Conservation (phyloP, 2,888 invertebrate species). For the Drosophila ezoana region DNA sequence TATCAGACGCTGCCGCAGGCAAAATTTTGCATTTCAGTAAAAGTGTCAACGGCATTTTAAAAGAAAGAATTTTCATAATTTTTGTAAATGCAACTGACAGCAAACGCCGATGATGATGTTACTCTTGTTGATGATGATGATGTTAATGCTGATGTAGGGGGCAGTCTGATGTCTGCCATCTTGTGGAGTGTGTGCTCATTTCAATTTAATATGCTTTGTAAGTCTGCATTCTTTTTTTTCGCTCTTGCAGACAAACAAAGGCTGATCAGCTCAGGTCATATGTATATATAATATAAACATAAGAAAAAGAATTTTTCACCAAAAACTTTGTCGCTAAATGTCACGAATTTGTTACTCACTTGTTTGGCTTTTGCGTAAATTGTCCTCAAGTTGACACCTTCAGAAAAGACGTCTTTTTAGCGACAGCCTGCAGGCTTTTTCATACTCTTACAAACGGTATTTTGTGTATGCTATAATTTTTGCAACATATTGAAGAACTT, state of each 20-base stretch:
- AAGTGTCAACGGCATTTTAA: conserved; percentile 58
- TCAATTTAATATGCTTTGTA: conserved; percentile 32
- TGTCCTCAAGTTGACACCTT: conserved; percentile 29
- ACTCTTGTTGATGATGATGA: background rate
- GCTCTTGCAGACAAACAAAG: conserved; percentile 22
- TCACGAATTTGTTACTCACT: conserved; percentile 20
- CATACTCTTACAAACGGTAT: background rate
- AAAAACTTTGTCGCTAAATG: conserved; percentile 28
- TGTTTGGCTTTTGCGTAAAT: conserved; percentile 20
- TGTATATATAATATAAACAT: conserved; percentile 4
- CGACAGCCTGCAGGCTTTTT: background rate
- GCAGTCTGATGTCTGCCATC: conserved; percentile 3
- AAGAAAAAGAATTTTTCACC: background rate
- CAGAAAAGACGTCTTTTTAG: background rate
- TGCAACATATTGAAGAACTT: background rate
- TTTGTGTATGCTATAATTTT: background rate
- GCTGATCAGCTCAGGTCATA: conserved; percentile 14
- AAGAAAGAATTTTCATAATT: conserved; percentile 55
- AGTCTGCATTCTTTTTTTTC: conserved; percentile 2
- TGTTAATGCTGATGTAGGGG: background rate
- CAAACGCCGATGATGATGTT: conserved; percentile 18
- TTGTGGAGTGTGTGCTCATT: conserved; percentile 18
- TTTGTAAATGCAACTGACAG: conserved; percentile 60
- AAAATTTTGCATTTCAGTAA: conserved; percentile 50
- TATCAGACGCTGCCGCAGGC: conserved; percentile 43